Conservation (phyloP, 2,888 invertebrate species). For the Andrena bicolor region DNA sequence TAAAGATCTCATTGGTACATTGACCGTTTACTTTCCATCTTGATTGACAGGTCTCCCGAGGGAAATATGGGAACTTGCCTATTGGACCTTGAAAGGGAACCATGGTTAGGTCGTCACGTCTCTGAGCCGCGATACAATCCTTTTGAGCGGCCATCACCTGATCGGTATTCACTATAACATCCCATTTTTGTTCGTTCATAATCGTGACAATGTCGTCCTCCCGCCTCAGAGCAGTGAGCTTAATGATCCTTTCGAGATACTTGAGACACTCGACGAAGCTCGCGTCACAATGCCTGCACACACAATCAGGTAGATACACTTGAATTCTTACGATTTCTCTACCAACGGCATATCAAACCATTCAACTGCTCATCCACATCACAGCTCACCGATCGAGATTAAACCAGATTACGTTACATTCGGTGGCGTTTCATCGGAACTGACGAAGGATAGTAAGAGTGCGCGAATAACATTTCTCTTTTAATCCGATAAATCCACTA, state of each 20-base stretch:
- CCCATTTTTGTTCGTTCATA: slow-evolving; percentile 86
- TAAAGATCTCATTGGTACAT: neutral
- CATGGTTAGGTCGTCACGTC: slow-evolving; percentile 84
- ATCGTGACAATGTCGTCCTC: slow-evolving; percentile 86
- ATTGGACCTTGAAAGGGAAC: slow-evolving; percentile 87
- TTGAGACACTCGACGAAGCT: slow-evolving; percentile 87
- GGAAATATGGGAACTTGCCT: slow-evolving; percentile 68
- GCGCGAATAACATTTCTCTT: too few species aligned
- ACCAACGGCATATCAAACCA: neutral
- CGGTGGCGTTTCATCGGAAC: too few species aligned
- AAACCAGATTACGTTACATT: neutral
- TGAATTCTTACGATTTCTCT: neutral
- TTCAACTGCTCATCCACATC: neutral
- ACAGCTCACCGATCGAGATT: neutral
- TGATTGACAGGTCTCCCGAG: neutral
- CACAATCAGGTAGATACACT: neutral
- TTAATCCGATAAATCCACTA: too few species aligned
- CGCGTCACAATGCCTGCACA: slow-evolving; percentile 85
- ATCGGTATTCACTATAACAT: slow-evolving; percentile 77
- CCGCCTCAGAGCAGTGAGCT: slow-evolving; percentile 85
- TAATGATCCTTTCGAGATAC: slow-evolving; percentile 85
- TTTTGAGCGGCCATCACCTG: slow-evolving; percentile 85
- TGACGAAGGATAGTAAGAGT: too few species aligned
- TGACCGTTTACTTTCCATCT: neutral
- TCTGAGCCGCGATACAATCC: slow-evolving; percentile 85